These are phyloP conservation scores for Corythoichthys intestinalis DNA, from an alignment of 2,113 vertebrate genomes.

Conservation along the genomic window DNA sequence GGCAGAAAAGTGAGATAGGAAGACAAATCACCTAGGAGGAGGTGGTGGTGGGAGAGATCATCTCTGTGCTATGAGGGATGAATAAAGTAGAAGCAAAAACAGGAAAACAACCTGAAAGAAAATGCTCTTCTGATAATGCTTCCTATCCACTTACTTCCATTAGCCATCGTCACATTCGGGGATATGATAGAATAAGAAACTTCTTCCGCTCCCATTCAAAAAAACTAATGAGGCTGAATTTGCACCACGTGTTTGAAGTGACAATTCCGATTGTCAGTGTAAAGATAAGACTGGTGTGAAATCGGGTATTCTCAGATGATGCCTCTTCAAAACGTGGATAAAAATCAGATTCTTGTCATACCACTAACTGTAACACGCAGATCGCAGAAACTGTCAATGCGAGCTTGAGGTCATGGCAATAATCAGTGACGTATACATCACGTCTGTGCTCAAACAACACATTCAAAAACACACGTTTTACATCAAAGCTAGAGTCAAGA, in stretches of 20 bases:
- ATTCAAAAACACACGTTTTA: not conserved
- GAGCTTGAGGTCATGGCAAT: not conserved
- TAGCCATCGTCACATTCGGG: not conserved
- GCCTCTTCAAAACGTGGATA: not conserved
- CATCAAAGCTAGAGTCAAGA: not conserved
- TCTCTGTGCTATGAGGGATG: constrained; percentile 40
- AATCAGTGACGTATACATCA: not conserved
- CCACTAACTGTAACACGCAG: not conserved
- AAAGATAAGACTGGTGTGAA: not conserved
- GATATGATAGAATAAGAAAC: constrained; percentile 2
- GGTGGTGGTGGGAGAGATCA: constrained; percentile 43
- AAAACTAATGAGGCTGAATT: not conserved
- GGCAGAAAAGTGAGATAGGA: constrained; percentile 41
- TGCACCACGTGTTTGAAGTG: not conserved
- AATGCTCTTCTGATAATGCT: constrained; percentile 32
- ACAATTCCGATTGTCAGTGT: not conserved
- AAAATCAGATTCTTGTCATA: not conserved
- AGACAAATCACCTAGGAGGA: constrained; percentile 52
- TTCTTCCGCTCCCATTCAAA: not conserved
- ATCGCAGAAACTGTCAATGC: not conserved
- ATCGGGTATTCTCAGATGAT: not conserved
- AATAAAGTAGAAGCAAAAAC: constrained; percentile 28
- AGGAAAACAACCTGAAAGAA: constrained; percentile 30
- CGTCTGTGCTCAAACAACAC: not conserved
- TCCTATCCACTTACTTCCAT: constrained; percentile 18